These are phyloP conservation scores for Megaceryle torquata DNA, from an alignment of 2,113 vertebrate species.

Conservation along the genomic window DNA sequence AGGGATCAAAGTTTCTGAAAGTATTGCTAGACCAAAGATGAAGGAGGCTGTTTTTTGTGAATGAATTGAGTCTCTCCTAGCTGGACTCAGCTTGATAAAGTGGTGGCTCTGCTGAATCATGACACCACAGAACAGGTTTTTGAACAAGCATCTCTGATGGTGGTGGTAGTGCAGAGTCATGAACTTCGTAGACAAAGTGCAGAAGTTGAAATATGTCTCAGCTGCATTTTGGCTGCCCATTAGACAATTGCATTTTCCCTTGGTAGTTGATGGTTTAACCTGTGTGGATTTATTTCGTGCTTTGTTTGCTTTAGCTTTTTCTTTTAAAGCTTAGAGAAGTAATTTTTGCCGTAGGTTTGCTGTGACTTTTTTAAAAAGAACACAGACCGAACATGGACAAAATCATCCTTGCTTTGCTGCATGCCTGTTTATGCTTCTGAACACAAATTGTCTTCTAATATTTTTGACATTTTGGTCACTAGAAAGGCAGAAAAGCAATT, in stretches of 20 bases:
- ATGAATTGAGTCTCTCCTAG: neutral
- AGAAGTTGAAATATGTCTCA: neutral
- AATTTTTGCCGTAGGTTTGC: conserved; percentile 55
- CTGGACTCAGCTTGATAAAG: neutral
- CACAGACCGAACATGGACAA: neutral
- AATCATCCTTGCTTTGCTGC: conserved; percentile 50
- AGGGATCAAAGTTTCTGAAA: neutral
- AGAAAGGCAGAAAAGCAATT: conserved; percentile 52
- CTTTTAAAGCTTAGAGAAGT: neutral
- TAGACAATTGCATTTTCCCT: neutral
- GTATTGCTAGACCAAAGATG: neutral
- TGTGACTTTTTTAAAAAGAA: conserved; percentile 23
- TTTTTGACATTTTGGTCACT: conserved; percentile 52
- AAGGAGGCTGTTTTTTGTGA: neutral
- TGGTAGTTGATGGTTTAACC: neutral
- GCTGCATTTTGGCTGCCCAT: neutral
- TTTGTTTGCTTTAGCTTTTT: conserved; percentile 4
- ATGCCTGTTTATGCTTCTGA: conserved; percentile 32
- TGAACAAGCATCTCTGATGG: neutral
- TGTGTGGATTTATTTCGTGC: neutral
- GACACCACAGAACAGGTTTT: neutral
- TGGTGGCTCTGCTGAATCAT: neutral
- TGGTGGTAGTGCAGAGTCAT: neutral
- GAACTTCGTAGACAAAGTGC: neutral
- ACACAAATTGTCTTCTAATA: conserved; percentile 53